Conservation (phyloP, 2,113 vertebrate genomes). For the Gallinago jamesoni region DNA sequence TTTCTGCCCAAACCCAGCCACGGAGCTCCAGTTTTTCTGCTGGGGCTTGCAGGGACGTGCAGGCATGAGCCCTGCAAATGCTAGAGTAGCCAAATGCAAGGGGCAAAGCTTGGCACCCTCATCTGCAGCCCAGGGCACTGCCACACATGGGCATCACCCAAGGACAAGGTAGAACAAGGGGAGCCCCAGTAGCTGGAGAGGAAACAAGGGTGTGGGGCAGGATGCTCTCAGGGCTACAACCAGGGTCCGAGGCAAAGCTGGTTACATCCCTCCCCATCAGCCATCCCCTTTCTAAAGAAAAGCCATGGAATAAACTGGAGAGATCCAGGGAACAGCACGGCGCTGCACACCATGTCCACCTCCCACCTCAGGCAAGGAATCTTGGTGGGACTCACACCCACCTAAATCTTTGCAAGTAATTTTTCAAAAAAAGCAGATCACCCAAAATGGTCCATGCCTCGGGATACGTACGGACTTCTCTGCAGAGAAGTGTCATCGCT, state of each 20-base stretch:
- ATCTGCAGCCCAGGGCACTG: neutral
- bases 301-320: neutral
- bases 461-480: neutral
- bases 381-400: neutral
- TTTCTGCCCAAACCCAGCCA: neutral
- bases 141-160: neutral
- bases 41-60: neutral
- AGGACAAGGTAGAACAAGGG: neutral
- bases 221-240: neutral
- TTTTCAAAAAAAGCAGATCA: neutral
- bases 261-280: neutral
- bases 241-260: neutral
- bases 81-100: neutral
- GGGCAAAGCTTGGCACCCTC: neutral
- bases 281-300: neutral
- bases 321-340: neutral
- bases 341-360: neutral
- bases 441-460: neutral
- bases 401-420: neutral
- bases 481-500: slow-evolving; percentile 2
- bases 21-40: neutral
- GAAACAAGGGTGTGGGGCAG: neutral
- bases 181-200: neutral
- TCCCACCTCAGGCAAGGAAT: neutral
- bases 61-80: neutral